Conservation (phyloP, 2,113 vertebrate genomes). For the Grallaria varia region DNA sequence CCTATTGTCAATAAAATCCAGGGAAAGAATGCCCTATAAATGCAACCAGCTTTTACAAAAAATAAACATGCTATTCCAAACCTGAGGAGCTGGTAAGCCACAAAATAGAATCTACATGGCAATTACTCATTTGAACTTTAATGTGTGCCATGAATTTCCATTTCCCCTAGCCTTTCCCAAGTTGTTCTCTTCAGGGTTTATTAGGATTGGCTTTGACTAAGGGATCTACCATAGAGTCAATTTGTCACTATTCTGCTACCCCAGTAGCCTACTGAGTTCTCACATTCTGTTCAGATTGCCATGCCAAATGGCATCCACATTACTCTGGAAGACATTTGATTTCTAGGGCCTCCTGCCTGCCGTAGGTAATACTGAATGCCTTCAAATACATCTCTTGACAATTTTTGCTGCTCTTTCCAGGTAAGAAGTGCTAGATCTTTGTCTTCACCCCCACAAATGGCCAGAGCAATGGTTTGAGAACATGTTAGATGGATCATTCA, state of each 20-base stretch:
- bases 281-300: not conserved
- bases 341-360: not conserved
- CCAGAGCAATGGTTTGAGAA: not conserved
- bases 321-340: not conserved
- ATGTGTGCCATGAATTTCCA: not conserved
- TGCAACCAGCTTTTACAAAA: not conserved
- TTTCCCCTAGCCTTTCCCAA: not conserved
- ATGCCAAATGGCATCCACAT: not conserved
- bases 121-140: not conserved
- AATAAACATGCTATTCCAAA: not conserved
- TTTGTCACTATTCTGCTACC: not conserved
- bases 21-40: not conserved
- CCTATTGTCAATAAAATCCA: not conserved
- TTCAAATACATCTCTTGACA: not conserved
- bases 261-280: not conserved
- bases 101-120: not conserved
- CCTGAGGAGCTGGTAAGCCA: not conserved
- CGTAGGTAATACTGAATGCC: accelerated
- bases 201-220: not conserved
- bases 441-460: not conserved
- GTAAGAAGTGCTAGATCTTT: not conserved
- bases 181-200: not conserved
- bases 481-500: not conserved
- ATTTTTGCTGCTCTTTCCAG: not conserved
- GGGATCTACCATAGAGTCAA: not conserved